Base-by-base conservation (phyloP, 1,140 invertebrate genomes). In the Cydia amplana region DNA sequence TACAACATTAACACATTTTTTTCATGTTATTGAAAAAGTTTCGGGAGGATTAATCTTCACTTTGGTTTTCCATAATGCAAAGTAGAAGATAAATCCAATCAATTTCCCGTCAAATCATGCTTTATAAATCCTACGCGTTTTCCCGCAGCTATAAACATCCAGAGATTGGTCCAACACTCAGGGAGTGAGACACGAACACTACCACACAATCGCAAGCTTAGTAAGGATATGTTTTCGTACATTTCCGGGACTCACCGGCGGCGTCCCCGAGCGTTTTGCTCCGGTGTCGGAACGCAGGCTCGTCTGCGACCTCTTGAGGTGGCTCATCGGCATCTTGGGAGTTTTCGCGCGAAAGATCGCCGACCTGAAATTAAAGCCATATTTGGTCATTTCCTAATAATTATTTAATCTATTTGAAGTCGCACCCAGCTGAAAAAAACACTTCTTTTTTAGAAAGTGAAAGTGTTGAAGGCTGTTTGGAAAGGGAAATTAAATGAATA, bases 261-360 rank as follows among this genome's bases (percentile, higher is more conserved):
- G 95, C 94, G 89, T 98, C 97, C 78, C 97, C 97, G 78, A 98
- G 94, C 0, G 97, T 98, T 94, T 97, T 98, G 93, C 97, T 98
- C 77, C 98, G 94, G 75, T 95, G 95, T 80, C 97, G 95, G 92
- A 98, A 98, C 78, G 93, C 94, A 18, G 92, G 85, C 46, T 94
- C 93, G 75, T 93, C 82, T 83, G 88, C 75, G 81, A 91, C 79
- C 75, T 94, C 92, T 77, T 91, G 93, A 40, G 94, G 93, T 77
- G 92, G 91, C 77, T 94, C 93, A 6, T 94, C 94, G 4, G 89
- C 89, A 73, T 94, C 94, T 79, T 94, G 94, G 60, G 89, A 93
- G 83, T 94, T 94, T 79, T 94, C 94, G 43, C 92, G 85, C 9
- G 95, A 95, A 65, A 95, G 87, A 87, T 96, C 95, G 85, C 97